These are phyloP conservation scores for Heterodera schachtii DNA, from an alignment of 1,140 invertebrate species.

Conservation along the genomic window DNA sequence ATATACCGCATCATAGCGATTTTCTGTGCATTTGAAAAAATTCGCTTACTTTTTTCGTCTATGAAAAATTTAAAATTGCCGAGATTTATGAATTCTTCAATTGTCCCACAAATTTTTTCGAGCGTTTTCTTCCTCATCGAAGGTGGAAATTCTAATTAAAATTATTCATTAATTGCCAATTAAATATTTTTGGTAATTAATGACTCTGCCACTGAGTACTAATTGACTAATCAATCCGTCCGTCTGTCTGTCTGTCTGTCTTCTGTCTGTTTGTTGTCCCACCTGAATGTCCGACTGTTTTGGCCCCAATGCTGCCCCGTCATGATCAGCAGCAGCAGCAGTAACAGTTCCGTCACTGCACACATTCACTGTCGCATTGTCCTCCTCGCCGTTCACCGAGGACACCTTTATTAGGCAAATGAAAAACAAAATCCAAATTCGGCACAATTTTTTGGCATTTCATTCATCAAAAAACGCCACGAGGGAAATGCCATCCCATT, in stretches of 20 bases:
- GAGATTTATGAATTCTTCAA: too few species aligned
- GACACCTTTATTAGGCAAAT: not conserved
- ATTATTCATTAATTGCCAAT: too few species aligned
- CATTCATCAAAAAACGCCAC: not conserved
- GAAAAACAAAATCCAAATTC: not conserved
- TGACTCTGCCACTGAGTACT: not conserved
- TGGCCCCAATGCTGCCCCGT: not conserved
- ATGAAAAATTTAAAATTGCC: too few species aligned
- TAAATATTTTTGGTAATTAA: not conserved
- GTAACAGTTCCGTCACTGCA: not conserved
- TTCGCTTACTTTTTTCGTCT: too few species aligned
- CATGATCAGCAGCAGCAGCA: too few species aligned
- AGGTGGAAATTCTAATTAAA: too few species aligned
- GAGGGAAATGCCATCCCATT: too few species aligned
- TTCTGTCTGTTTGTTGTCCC: not conserved
- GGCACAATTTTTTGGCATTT: not conserved
- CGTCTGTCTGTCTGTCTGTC: not conserved
- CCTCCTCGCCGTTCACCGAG: not conserved
- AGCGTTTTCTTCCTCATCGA: too few species aligned
- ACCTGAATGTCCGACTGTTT: constrained; percentile 13
- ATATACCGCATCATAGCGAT: too few species aligned
- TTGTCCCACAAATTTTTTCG: too few species aligned
- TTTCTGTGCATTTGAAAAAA: too few species aligned
- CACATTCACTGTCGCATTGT: not conserved
- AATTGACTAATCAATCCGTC: too few species aligned